These are phyloP conservation scores for Trogon melanurus DNA, from an alignment of 2,113 vertebrate genomes.

Conservation along the genomic window DNA sequence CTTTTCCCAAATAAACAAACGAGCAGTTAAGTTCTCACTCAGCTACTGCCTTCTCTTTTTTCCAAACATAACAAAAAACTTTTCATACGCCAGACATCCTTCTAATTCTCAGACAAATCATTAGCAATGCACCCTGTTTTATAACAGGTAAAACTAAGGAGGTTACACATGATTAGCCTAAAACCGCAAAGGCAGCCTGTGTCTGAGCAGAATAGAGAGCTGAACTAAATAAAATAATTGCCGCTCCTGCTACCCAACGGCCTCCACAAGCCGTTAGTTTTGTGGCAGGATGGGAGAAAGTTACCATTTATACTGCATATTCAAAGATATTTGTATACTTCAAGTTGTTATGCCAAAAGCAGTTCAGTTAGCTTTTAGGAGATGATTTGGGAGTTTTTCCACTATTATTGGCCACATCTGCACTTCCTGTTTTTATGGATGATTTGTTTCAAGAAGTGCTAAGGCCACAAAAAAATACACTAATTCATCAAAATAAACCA, in stretches of 20 bases:
- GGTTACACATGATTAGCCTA: background rate
- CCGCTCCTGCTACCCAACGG: background rate
- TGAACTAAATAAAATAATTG: background rate
- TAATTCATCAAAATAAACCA: background rate
- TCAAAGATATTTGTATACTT: background rate
- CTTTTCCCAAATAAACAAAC: background rate
- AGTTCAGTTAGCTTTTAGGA: background rate
- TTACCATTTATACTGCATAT: background rate
- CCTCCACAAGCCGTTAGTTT: background rate
- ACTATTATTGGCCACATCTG: background rate
- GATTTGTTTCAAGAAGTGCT: background rate
- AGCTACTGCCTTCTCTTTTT: background rate
- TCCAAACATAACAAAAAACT: background rate
- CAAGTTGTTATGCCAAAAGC: background rate
- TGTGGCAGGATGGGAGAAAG: background rate
- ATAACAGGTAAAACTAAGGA: background rate
- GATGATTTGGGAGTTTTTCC: background rate
- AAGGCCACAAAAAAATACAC: background rate
- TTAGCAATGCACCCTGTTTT: background rate
- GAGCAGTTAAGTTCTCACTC: background rate
- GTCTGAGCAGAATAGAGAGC: background rate
- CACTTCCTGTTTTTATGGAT: conserved; percentile 43
- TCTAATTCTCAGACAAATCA: conserved; percentile 10
- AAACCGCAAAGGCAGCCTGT: background rate
- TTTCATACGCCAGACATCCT: background rate